These are phyloP conservation scores for Protomyctophum bolini DNA, from an alignment of 2,113 vertebrate genomes.

Conservation along the genomic window DNA sequence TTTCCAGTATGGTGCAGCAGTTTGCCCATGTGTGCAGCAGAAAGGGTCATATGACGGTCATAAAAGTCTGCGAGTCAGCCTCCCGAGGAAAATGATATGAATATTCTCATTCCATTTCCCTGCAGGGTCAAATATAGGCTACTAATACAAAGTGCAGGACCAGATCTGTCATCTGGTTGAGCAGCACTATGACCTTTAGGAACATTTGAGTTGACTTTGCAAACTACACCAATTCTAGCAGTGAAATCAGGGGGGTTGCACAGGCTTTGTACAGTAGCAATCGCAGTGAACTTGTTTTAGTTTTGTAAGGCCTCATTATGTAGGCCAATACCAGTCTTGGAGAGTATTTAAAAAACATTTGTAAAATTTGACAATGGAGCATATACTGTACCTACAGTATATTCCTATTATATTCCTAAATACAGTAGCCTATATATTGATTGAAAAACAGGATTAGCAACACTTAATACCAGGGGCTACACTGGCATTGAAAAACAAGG, in stretches of 20 bases:
- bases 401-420: too few relatives aligned
- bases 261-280: slow-evolving; percentile 9
- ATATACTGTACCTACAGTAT: too few relatives aligned
- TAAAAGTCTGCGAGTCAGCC: slow-evolving; percentile 52
- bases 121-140: slow-evolving; percentile 51
- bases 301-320: background rate
- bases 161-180: slow-evolving; percentile 65
- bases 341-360: too few relatives aligned
- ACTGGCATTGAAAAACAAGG: too few relatives aligned
- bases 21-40: slow-evolving; percentile 74
- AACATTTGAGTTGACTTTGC: slow-evolving; percentile 51
- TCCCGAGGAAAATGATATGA: slow-evolving; percentile 67
- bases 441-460: too few relatives aligned
- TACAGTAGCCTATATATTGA: too few relatives aligned
- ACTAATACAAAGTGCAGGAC: slow-evolving; percentile 53
- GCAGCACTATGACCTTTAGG: slow-evolving; percentile 49
- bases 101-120: slow-evolving; percentile 72
- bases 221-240: slow-evolving; percentile 21
- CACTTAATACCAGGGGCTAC: too few relatives aligned
- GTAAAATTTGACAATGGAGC: too few relatives aligned
- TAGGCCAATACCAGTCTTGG: too few relatives aligned
- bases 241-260: background rate
- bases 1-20: slow-evolving; percentile 74
- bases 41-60: slow-evolving; percentile 74
- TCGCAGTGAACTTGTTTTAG: slow-evolving; percentile 15